Base-by-base conservation (phyloP, 2,888 invertebrate species). In the Aporophyla nigra region DNA sequence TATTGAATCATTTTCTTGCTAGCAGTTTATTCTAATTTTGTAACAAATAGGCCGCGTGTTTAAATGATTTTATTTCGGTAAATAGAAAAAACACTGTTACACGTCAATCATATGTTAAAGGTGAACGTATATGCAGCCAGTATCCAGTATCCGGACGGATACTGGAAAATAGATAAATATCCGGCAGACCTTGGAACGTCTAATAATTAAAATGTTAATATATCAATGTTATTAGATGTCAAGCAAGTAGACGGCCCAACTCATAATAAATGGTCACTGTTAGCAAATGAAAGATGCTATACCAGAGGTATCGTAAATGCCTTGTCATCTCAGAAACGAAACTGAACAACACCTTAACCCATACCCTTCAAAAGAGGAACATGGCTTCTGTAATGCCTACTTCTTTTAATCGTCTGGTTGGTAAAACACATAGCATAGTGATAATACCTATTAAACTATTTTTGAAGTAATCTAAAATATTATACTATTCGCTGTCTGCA, bases 81-180 rank as follows among this genome's bases (percentile, higher is more conserved):
- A 33, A 33, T 33, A 33, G 33, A 3, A 33, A 33, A 33, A 33
- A 33, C 33, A 33, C 33, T 33, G n/a, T 33, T 2, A 33, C 33
- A 33, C 33, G 33, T 33, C 33, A 33, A 33, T 33, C 33, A 33
- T 33, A 33, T 67, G 10, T 33, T 53, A n/a, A 4, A 53, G 9
- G 33, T 53, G n/a, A 53, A 67, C 67, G 40, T 19, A 67, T 56
- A 54, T 67, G 0, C n/a, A 56, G 40, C 56, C 40, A 54, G 1
- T n/a, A 67, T n/a, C n/a, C n/a, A 67, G 33, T 67, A 67, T 56
- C 67, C n/a, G 67, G 40, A 54, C 67, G 67, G 67, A 67, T 54
- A 67, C 54, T 40, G 19, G 4, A 40, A 54, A 33, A 6, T 53
- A 51, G 16, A 49, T 65, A 65, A 27, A 24, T 46, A 46, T 19